Percentiles rank a stretch among this genome's conserved stretches.
Conservation (phyloP, 1,140 invertebrate genomes). For the Bombus impatiens region DNA sequence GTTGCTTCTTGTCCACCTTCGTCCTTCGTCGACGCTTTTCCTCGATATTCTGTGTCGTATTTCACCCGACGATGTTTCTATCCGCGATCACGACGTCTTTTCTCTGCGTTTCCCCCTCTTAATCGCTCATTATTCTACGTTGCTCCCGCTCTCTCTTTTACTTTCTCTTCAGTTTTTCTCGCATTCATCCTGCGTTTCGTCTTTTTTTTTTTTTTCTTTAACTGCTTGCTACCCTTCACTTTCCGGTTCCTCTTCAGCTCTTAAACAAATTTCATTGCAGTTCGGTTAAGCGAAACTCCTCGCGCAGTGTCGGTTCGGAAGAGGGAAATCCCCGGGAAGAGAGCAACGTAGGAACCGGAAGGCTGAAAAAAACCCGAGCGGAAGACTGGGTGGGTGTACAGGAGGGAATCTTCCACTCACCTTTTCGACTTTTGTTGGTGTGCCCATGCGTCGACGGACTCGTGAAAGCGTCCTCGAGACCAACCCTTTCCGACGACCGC, state of each 20-base stretch:
- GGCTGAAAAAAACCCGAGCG: not conserved
- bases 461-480: conserved; percentile 44
- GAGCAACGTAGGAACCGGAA: conserved; percentile 39
- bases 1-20: not conserved
- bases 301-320: conserved; percentile 27
- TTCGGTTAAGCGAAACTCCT: conserved; percentile 47
- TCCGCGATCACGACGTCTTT: conserved; percentile 2
- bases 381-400: not conserved
- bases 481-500: conserved; percentile 28
- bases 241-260: conserved; percentile 23
- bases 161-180: not conserved
- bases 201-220: not conserved
- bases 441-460: conserved; percentile 36
- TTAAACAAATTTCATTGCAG: conserved; percentile 62
- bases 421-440: conserved; percentile 57
- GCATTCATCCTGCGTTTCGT: not conserved
- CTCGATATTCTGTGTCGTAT: not conserved
- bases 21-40: not conserved
- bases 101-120: conserved; percentile 4
- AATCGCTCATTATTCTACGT: conserved; percentile 38
- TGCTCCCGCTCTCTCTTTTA: not conserved
- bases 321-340: conserved; percentile 34
- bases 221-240: not conserved
- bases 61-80: not conserved
- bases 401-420: conserved; percentile 41